A percentile compares a stretch with the other conserved stretches of the same genome.
Conservation (phyloP, 2,888 invertebrate species). For the Charanyca ferruginea region DNA sequence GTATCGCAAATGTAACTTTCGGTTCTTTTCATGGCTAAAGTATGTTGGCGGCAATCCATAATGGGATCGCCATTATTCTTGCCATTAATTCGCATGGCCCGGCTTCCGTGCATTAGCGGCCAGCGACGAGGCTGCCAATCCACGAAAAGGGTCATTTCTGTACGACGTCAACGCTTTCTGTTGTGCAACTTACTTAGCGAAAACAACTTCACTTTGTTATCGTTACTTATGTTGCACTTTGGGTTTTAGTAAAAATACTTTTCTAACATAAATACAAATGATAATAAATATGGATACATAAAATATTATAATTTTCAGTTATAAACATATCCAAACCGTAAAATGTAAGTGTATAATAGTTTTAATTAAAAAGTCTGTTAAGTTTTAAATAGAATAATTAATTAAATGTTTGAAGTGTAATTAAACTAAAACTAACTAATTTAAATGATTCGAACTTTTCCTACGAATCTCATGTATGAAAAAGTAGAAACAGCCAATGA, state of each 20-base stretch:
- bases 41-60: constrained; percentile 92
- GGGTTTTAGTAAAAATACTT: constrained; percentile 23
- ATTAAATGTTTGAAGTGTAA: neutral
- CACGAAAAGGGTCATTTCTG: constrained; percentile 78
- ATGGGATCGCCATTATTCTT: constrained; percentile 92
- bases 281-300: neutral
- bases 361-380: neutral
- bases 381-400: neutral
- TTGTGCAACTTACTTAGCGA: constrained; percentile 56
- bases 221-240: constrained; percentile 47
- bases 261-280: neutral
- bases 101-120: constrained; percentile 91
- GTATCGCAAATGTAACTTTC: constrained; percentile 91
- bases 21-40: constrained; percentile 91
- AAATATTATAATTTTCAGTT: neutral
- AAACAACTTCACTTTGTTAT: constrained; percentile 58
- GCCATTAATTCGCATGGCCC: constrained; percentile 90
- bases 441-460: constrained; percentile 29
- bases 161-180: constrained; percentile 73
- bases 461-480: constrained; percentile 36
- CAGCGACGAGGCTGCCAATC: constrained; percentile 87
- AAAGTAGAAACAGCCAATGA: constrained; percentile 44
- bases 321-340: neutral
- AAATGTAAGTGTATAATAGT: neutral
- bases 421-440: neutral